Base-by-base conservation (phyloP, 2,888 invertebrate species). In the Hipparchia sbordonii region DNA sequence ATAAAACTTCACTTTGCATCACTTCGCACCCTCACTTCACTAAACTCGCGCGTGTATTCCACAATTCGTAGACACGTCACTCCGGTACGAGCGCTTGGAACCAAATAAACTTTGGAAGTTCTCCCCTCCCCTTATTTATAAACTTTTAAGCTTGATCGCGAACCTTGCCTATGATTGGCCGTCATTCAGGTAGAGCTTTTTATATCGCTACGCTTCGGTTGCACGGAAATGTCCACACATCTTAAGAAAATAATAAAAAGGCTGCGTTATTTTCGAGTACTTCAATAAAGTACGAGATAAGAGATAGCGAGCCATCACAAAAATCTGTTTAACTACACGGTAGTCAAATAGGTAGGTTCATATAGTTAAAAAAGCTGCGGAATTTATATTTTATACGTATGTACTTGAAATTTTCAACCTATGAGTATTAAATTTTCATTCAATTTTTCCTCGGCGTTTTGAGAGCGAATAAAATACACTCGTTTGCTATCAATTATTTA, bases 131-230 rank as follows among this genome's bases (percentile, higher is more conserved):
- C 68, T 63, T 70, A 70, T 74, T 70, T 76, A 76, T 74, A 70
- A 70, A 70, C 70, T 75, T 72, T 72, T 12, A 67, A 70, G 45
- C 72, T 69, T 76, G 72, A 70, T 70, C 62, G 70, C 65, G n/a
- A 57, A 65, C 72, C 70, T 57, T 57, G 60, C 23, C 72, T 68
- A 70, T 54, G 72, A 76, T 74, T 76, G 76, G 76, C 65, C 61
- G 62, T 33, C 61, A 66, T 61, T 52, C 77, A 77, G 77, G 77
- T 77, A 77, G 75, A 70, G 72, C 74, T 71, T 77, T 76, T 77
- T 77, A 74, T 76, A 72, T 72, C 23, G 23, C 65, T 65, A 52
- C 52, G 65, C 65, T 51, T 2, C 33, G 65, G 10, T 52, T 33
- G 33, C 7, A 52, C 23, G 12, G 65, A 65, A 51, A 51, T 12